Base-by-base conservation (phyloP, 2,888 invertebrate genomes). In the Prosapia bicincta region DNA sequence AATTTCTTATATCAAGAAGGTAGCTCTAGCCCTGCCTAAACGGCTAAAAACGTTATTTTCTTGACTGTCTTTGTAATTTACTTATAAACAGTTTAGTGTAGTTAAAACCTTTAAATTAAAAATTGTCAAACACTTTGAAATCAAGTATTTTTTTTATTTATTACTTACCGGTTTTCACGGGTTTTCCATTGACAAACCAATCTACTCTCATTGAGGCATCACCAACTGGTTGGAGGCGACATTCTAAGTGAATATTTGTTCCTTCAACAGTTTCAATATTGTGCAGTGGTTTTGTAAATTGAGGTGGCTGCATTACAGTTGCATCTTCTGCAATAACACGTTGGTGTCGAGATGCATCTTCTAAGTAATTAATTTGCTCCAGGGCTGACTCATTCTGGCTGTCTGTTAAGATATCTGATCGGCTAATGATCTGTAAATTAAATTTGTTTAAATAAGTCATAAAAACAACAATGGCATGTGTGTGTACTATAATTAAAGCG, bases 151-250 rank as follows among this genome's bases (percentile, higher is more conserved):
- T n/a, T n/a, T n/a, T n/a, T n/a, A n/a, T n/a, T n/a, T n/a, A n/a
- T n/a, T n/a, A n/a, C n/a, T 79, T 92, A 80, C 98, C 98, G 66
- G 94, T 94, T 84, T 94, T 95, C 0, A 99, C 91, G 0, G 98
- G 96, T 79, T 92, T 89, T 24, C 97, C 98, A 84, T 99, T 97
- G 77, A 96, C 95, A 84, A 96, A 95, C 99, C 99, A 99, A 80
- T 96, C 97, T 73, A 97, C 93, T 84, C 90, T 91, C 95, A 97
- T 96, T 6, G 92, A 91, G n/a, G 93, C 90, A 85, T 97, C 96
- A 25, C 96, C 95, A 69, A 96, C 93, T 1, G 96, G 96, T 83
- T 96, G 95, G 76, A 97, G 87, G 77, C 96, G 91, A 83, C 96
- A 95, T 86, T 97, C 97, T 84, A 97, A 88, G 83, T 97, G 97